Evolutionary conservation across 2,113 vertebrate species (phyloP), one percentile per base, ranked within the genome.

Genomic region (Amphiprion percula): DNA sequence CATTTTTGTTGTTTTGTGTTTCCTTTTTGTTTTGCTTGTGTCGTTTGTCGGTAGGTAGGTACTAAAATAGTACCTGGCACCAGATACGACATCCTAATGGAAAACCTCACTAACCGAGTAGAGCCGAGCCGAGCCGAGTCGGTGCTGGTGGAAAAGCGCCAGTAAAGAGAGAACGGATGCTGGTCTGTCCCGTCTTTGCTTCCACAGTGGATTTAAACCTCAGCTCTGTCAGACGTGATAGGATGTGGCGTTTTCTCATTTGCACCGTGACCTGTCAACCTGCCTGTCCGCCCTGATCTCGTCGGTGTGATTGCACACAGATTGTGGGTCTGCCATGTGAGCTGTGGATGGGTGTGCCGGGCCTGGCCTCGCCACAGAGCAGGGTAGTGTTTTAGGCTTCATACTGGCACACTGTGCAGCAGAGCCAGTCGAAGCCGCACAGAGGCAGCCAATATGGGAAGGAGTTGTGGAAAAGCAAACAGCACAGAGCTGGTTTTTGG

Each of bases 391-490:
- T 91, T 92, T 87, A 78, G 79, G 75, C 83, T 53, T 78, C 44
- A 62, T 66, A 49, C 79, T 89, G 87, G 90, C 83, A 70, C 76
- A 65, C 76, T 67, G 78, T 64, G 80, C 30, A 62, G 68, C 74
- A 53, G 60, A 86, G 80, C 79, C 74, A 76, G 63, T 68, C 85
- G 44, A 83, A 93, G 84, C 92, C 89, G 66, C 92, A 92, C 83
- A 86, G 68, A 68, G 67, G 67, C 61, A 75, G 69, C 28, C 65
- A 80, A 81, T 79, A 72, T 65, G 81, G 82, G 84, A 82, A 77
- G 3, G 82, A 81, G 56, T 49, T 49, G 55, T 88, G 88, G 87
- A 91, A 93, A 93, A 91, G 87, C 81, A 90, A 91, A 87, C 83
- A 90, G 82, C 69, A 62, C 79, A 65, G 61, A 70, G 77, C 73